A percentile compares a stretch with the other conserved stretches of the same genome.
Conservation (phyloP, 1,140 invertebrate genomes). For the Eurosta solidaginis region DNA sequence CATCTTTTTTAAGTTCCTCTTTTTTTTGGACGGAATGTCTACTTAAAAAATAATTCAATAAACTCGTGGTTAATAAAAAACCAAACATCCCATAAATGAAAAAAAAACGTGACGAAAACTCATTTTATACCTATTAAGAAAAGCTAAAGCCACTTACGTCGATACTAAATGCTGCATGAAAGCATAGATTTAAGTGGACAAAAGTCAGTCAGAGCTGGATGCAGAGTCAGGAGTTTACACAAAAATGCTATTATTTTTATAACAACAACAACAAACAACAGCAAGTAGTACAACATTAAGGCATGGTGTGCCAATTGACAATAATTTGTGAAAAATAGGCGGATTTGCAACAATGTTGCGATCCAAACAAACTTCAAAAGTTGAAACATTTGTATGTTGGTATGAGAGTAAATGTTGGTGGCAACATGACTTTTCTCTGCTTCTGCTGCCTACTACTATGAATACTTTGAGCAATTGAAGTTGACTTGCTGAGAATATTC, state of each 20-base stretch:
- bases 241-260: not conserved
- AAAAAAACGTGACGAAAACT: constrained; percentile 25
- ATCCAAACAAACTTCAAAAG: no score
- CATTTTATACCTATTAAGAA: not conserved
- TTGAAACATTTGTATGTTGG: no score
- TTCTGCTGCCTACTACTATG: no score
- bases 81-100: not conserved
- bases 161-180: not conserved
- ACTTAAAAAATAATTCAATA: not conserved
- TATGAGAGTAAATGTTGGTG: not conserved
- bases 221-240: not conserved
- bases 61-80: constrained; percentile 16
- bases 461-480: not conserved
- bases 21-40: not conserved
- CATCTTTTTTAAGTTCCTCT: not conserved
- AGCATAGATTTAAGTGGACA: not conserved
- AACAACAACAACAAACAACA: not conserved
- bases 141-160: not conserved
- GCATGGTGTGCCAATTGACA: constrained; percentile 25
- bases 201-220: not conserved
- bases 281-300: not conserved
- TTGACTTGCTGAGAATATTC: not conserved
- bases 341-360: not conserved
- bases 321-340: constrained; percentile 7
- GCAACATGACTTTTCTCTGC: not conserved